Evolutionary conservation across 2,888 invertebrate genomes (phyloP), one percentile per base, ranked within the genome.

Genomic region (Keiferia lycopersicella): DNA sequence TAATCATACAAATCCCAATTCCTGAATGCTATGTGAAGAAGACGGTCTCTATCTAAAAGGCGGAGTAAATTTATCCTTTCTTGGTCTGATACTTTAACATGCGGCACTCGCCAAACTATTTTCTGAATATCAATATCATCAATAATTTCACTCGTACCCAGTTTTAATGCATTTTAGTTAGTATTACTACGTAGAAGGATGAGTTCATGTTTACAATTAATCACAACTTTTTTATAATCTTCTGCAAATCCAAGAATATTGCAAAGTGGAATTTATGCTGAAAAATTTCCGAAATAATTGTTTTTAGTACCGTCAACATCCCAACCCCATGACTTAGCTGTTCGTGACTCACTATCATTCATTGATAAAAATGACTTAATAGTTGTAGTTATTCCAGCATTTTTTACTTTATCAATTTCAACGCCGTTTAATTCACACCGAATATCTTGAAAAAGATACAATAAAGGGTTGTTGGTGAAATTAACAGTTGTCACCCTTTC

Each of bases 1-100:
- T 72, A 82, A 68, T 81, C 79, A 67, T 80, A 79, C 18, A 84
- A 59, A 60, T 83, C 79, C 82, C 82, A 83, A 39, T 74, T 78
- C 65, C 83, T 66, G 66, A 80, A 82, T 2, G 66, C 65, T 8
- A 73, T 22, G 69, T 62, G 68, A 57, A 62, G 73, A 50, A 69
- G 76, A 72, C 61, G 76, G 70, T 72, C 80, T 79, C 63, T 70
- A 65, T 70, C 70, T 62, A 69, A 66, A 20, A 64, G n/a, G 65
- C 63, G 61, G 51, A 56, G 34, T 30, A 63, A 41, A 62, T 61
- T 64, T 0, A 64, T 16, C 20, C 53, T 64, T 39, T 64, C 18
- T 30, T n/a, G 11, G 22, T 61, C 61, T n/a, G 34, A 64, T 11
- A 60, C 58, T 22, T 41, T 60, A 11, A 53, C 50, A 4, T 48